Evolutionary conservation across 2,113 vertebrate species (phyloP), one percentile per base, ranked within the genome.

Genomic region (Rynchops niger): DNA sequence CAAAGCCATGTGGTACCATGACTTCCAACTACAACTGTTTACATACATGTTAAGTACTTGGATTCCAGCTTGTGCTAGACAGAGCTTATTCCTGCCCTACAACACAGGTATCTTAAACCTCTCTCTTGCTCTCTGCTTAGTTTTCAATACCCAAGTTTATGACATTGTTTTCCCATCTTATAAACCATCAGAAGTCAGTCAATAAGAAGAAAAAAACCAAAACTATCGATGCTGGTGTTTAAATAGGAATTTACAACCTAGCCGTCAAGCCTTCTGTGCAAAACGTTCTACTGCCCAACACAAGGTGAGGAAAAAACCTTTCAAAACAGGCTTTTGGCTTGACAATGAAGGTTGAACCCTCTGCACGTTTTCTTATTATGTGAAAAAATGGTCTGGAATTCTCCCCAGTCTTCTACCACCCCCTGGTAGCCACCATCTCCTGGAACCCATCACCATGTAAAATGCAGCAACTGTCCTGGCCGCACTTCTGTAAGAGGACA

Each of bases 221-320:
- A 69, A n/a, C 9, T 18, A 25, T 26, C 25, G 12, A 34, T 69
- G 58, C 15, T 72, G 34, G 12, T 66, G 12, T 52, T 82, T 77
- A 72, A 80, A 86, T 22, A 82, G 11, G 16, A 87, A 49, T 82
- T 87, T 61, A 67, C 30, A 65, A 58, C 18, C 19, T 59, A 71
- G 23, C 8, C 71, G 6, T 58, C 36, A 43, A 86, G 12, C 3
- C n/a, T 30, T 27, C 50, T 55, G 12, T 58, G 26, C 40, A 74
- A 89, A 93, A 50, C 29, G 12, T 65, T 76, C 49, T 66, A 38
- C 30, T 0, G 0, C 14, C 22, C 27, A 71, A 26, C 47, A 67
- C 0, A 1, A 84, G 8, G 20, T 34, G 5, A 12, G 11, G 12
- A 20, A 84, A 66, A 23, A 0, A 1, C 36, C 4, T 74, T 87